Base-by-base conservation (phyloP, 2,113 vertebrate genomes). In the Morone chrysops region DNA sequence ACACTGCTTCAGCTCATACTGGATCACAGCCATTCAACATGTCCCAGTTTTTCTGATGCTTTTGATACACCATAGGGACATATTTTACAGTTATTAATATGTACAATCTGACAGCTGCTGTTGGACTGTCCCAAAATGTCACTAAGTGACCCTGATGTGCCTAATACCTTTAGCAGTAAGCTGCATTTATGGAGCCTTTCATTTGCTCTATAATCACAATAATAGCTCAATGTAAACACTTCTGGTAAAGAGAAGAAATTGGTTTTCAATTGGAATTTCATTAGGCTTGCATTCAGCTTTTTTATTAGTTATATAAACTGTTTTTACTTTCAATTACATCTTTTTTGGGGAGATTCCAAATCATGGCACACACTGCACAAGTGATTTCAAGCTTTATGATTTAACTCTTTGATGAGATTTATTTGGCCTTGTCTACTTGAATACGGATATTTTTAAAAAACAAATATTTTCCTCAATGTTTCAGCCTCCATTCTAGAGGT, bases 11-110 rank as follows among this genome's bases (percentile, higher is more conserved):
- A 70, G 63, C 59, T 54, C 65, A n/a, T 45, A 8, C 41, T 65
- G 68, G 59, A 70, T 57, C 51, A 25, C 53, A 59, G 61, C 74
- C 53, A 71, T 48, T 54, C 36, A 71, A 65, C 43, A 43, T 59
- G 43, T 67, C 75, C 68, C 43, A 71, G 48, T 50, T 59, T 40
- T 43, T 71, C 7, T 25, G 41, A 43, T 59, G 51, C 59, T 56
- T 63, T 59, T 20, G 43, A 67, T 43, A 60, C 18, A 67, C 51
- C 16, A 10, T 9, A 1, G 61, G 62, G 78, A 65, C 4, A 71
- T 31, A 47, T 50, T 71, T 80, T 56, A 47, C 12, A 50, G 36
- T 78, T 13, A 6, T 4, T 60, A 25, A 51, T 18, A 22, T 25
- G 41, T 18, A 72, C 51, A 40, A 20, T 48, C 54, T 60, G 13